Base-by-base conservation (phyloP, 2,797 vertebrate genomes). In the Bufotes viridis region DNA sequence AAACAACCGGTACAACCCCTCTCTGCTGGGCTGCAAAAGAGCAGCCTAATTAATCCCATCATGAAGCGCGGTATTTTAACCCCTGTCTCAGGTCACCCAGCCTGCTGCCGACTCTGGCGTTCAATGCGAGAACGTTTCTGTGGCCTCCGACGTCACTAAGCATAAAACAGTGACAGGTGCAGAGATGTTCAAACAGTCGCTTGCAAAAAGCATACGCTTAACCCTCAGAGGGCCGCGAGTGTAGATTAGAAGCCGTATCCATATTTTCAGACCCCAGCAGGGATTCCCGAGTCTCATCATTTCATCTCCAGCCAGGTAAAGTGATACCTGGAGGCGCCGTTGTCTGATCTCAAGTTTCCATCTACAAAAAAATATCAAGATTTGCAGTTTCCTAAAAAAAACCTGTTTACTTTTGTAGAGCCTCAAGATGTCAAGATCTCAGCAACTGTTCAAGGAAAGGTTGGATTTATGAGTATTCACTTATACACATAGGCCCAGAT, bases 51-150 rank as follows among this genome's bases (percentile, higher is more conserved):
- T 86, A 90, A 75, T 87, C 51, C 17, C 55, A 49, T 89, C 20
- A 81, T 90, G 84, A 88, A 91, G 61, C 76, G 89, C 90, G 63
- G 89, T 90, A 17, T 42, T 89, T 90, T 90, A 84, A 91, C 87
- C 60, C 22, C 0, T 69, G 0, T 81, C 29, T 1, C 74, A 92
- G 90, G 90, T 91, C 92, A 89, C 24, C 80, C 14, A 26, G 29
- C 79, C 87, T 75, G 76, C 61, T 76, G 81, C 63, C 26, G 24
- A 51, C 81, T 69, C 57, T 17, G 24, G 51, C 81, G 58, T 29
- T n/a, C 58, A 78, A 67, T 29, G 18, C 61, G 5, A 61, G 79
- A 78, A 83, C 20, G 29, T 51, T 76, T 53, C 60, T 42, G 42
- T 67, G 79, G 65, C 65, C 74, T 65, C 26, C 24, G 67, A 75